Percentiles rank a stretch among this genome's conserved stretches.
Conservation (phyloP, 2,888 invertebrate genomes). For the Torymus auratus region DNA sequence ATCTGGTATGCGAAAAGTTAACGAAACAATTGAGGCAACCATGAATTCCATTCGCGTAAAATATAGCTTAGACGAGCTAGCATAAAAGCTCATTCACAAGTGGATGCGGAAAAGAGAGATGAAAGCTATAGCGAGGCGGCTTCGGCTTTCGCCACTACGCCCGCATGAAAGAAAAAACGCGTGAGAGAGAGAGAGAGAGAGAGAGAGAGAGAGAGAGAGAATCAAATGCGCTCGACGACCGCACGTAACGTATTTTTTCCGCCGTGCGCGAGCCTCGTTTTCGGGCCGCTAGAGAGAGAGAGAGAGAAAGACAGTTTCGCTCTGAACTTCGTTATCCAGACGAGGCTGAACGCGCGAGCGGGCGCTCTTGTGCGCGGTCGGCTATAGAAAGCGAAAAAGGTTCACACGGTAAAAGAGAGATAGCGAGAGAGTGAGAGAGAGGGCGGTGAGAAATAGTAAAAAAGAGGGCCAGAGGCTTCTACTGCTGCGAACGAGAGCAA, state of each 20-base stretch:
- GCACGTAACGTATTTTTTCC: slow-evolving; percentile 18
- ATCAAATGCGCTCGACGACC: slow-evolving; percentile 10
- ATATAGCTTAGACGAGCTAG: not conserved
- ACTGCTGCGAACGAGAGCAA: not conserved
- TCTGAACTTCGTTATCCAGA: slow-evolving; percentile 38
- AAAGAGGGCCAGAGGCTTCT: not conserved
- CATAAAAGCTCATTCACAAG: slow-evolving; percentile 19
- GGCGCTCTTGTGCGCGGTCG: not conserved
- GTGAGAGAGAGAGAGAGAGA: not conserved
- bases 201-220: not conserved
- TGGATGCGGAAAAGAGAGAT: not conserved
- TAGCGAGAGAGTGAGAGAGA: not conserved
- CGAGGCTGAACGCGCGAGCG: not conserved
- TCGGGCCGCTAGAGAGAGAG: no score
- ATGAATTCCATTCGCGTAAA: slow-evolving; percentile 17
- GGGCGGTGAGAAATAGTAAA: not conserved
- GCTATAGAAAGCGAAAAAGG: not conserved
- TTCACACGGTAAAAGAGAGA: not conserved
- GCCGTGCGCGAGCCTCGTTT: not conserved
- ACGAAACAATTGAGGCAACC: not conserved
- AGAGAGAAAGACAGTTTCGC: not conserved
- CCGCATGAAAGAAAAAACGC: no score
- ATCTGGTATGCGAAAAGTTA: no score
- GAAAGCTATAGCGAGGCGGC: no score
- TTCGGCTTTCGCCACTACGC: no score